A percentile compares a stretch with the other conserved stretches of the same genome.
Evolutionary conservation across 2,797 vertebrate species (phyloP).

Genomic region (Podarcis siculus): DNA sequence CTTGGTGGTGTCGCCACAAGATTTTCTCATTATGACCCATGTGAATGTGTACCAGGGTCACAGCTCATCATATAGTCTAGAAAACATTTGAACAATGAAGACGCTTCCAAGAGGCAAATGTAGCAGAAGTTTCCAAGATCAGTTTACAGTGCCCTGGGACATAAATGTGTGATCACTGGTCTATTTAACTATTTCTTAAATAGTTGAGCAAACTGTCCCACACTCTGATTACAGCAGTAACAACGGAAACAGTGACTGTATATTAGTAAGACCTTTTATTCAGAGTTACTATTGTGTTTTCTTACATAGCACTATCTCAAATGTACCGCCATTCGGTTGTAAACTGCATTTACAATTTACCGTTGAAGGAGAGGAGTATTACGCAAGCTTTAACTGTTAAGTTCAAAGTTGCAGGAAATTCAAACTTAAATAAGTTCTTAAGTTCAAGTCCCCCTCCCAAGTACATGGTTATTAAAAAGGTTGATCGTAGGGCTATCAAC

Average conservation of each 20-base stretch:
- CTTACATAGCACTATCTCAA: background rate
- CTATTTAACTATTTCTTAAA: background rate
- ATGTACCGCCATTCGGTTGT: background rate
- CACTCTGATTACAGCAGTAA: background rate
- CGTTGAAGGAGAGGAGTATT: background rate
- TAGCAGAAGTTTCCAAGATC: background rate
- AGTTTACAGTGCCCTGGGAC: background rate
- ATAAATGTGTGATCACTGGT: background rate
- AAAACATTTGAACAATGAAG: background rate
- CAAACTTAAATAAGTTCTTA: conserved; percentile 23
- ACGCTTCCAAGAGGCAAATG: background rate
- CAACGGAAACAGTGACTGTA: background rate
- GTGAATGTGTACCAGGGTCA: background rate
- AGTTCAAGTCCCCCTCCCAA: background rate
- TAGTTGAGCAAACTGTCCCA: background rate
- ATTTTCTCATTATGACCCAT: background rate
- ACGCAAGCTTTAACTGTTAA: background rate
- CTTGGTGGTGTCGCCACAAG: background rate
- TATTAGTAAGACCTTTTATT: background rate
- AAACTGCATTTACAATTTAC: background rate
- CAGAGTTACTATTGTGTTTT: background rate
- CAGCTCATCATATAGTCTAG: background rate
- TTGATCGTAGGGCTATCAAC: conserved; percentile 33
- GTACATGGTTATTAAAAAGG: conserved; percentile 12
- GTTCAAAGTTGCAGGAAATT: conserved; percentile 14